phyloP scores from a whole-genome alignment of 1,140 invertebrate species.

The Camponotus vicinus region DNA sequence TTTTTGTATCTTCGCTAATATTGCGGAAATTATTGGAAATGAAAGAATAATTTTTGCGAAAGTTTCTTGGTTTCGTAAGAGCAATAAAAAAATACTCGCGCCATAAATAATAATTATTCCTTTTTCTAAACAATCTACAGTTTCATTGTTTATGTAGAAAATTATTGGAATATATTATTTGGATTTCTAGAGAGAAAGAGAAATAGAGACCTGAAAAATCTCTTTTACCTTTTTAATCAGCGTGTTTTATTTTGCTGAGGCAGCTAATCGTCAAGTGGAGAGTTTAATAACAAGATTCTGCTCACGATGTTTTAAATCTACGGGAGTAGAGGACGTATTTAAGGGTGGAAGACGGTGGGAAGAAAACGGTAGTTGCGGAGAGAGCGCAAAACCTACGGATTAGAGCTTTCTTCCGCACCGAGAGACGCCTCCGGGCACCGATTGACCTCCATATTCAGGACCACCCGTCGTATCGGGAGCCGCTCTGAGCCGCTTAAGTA shows the following conservation, averaged over 20 bases:
- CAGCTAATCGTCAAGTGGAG: background rate
- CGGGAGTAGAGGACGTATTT: background rate
- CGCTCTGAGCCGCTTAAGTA: conserved; percentile 76
- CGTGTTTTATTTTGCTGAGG: background rate
- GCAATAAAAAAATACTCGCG: background rate
- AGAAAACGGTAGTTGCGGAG: conserved; percentile 31
- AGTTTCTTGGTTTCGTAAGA: background rate
- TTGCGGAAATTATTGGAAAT: background rate
- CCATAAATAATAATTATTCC: too few species aligned
- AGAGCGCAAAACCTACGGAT: conserved; percentile 73
- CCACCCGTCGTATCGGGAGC: conserved; percentile 73
- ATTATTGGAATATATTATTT: background rate
- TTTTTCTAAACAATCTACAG: background rate
- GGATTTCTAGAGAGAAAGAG: too few species aligned
- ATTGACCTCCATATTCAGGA: conserved; percentile 80
- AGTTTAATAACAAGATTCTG: background rate
- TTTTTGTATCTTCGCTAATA: background rate
- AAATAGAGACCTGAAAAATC: background rate
- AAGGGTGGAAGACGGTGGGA: background rate
- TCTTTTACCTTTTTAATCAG: background rate
- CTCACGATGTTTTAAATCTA: conserved; percentile 30
- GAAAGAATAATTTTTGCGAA: background rate
- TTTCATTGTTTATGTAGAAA: background rate
- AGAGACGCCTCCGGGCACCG: conserved; percentile 71
- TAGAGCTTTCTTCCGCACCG: conserved; percentile 77